Base-by-base conservation (phyloP, 2,797 vertebrate species). In the Eospalax fontanierii region DNA sequence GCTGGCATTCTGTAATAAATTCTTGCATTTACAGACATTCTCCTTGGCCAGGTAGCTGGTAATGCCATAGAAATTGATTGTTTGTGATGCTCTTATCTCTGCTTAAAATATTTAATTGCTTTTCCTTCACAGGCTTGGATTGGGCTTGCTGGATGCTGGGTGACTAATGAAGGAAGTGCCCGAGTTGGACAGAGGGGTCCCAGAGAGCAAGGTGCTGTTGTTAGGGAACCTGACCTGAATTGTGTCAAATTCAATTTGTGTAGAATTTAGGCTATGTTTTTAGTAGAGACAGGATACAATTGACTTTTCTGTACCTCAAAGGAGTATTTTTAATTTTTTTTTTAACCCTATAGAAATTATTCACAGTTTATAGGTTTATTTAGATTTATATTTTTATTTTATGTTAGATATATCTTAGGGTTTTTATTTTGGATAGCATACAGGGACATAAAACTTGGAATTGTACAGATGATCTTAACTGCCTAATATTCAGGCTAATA, bases 41-140 rank as follows among this genome's bases (percentile, higher is more conserved):
- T 97, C 82, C 97, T 96, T 91, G 96, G 93, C 95, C 96, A 97
- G 96, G 98, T 97, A 97, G 90, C 97, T 97, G 94, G 95, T 97
- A 98, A 98, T 97, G 92, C 96, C 96, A 97, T 95, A 97, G 97
- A 97, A 98, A 98, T 97, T 97, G 98, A 98, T 98, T 98, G 93
- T 98, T 97, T 97, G 96, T 98, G 97, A 96, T 98, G 95, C 97
- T 98, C 98, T 98, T 98, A 98, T 98, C 97, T 97, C 96, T 98
- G 95, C 96, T 98, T 98, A 98, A 97, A 98, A 97, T 97, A 97
- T 97, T 97, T 98, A 97, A 98, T 98, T 98, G 97, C 97, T 98
- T 98, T 98, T 97, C 97, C 96, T 97, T 95, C 95, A 94, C 95
- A 95, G 97, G 97, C 97, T 97, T 97, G 97, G 96, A 97, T 97